Evolutionary conservation across 1,140 invertebrate genomes (phyloP).

Genomic region (Brachionus sp.): DNA sequence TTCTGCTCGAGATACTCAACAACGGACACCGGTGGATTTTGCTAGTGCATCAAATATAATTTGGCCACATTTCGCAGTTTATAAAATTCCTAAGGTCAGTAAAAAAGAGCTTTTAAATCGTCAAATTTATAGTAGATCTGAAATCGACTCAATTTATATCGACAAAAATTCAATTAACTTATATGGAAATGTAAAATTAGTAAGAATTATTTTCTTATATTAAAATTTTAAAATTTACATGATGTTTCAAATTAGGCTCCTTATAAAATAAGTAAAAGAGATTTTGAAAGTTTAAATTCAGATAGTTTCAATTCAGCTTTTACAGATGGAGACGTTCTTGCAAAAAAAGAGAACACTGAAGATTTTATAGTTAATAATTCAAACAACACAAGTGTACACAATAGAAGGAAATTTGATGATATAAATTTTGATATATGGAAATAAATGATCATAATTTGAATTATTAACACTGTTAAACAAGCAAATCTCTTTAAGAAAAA

Average conservation of each 20-base stretch:
- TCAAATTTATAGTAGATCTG: constrained; percentile 47
- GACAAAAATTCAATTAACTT: background rate
- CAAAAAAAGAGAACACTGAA: background rate
- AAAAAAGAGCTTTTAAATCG: constrained; percentile 51
- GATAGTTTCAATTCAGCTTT: background rate
- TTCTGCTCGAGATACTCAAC: constrained; percentile 6
- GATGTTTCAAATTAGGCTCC: background rate
- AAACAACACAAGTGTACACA: too few species aligned
- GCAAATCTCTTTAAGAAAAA: background rate
- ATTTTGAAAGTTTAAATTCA: background rate
- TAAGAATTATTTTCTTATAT: background rate
- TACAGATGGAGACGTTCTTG: background rate
- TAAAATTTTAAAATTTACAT: background rate
- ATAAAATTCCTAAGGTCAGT: constrained; percentile 49
- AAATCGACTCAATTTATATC: background rate
- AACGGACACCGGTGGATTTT: constrained; percentile 55
- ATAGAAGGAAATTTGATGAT: background rate
- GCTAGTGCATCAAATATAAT: constrained; percentile 56
- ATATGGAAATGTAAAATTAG: background rate
- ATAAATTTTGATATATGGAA: background rate
- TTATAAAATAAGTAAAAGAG: background rate
- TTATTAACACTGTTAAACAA: too few species aligned
- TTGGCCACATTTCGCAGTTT: constrained; percentile 56
- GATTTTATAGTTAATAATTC: background rate
- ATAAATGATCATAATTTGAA: background rate